Conservation (phyloP, 2,888 invertebrate species). For the Sipunculus nudus region DNA sequence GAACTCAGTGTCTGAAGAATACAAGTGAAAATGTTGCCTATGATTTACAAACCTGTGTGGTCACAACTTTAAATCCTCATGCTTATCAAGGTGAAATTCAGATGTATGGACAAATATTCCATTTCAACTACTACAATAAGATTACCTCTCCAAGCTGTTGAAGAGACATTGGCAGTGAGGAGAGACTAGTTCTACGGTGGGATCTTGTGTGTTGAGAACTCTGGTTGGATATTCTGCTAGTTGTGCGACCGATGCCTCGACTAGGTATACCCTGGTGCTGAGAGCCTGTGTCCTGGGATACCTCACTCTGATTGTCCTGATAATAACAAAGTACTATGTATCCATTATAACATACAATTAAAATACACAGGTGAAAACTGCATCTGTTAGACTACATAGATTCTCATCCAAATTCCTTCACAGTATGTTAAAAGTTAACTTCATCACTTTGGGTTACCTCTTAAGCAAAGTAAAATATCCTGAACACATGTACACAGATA, state of each 20-base stretch:
- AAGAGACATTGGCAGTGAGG: constrained; percentile 59
- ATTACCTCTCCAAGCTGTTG: constrained; percentile 58
- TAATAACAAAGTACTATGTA: not conserved
- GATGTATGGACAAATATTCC: not conserved
- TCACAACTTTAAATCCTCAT: too few relatives aligned
- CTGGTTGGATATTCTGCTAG: constrained; percentile 58
- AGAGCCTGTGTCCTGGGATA: constrained; percentile 40
- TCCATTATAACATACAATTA: too few relatives aligned
- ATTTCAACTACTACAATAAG: not conserved
- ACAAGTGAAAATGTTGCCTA: too few relatives aligned
- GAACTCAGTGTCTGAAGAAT: too few relatives aligned
- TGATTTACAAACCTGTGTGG: too few relatives aligned
- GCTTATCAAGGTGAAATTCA: not conserved
- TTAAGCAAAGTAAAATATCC: too few relatives aligned
- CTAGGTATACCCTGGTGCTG: constrained; percentile 17
- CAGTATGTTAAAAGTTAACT: too few relatives aligned
- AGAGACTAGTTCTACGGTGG: constrained; percentile 38
- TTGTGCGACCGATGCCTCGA: constrained; percentile 49
- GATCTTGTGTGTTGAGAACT: constrained; percentile 43
- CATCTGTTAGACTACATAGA: too few relatives aligned
- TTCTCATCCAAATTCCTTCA: too few relatives aligned
- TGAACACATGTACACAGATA: constrained; percentile 3
- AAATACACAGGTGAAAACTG: too few relatives aligned
- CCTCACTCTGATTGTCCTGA: constrained; percentile 58
- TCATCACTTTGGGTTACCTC: too few relatives aligned